Base-by-base conservation (phyloP, 2,797 vertebrate genomes). In the Gymnodraco acuticeps region DNA sequence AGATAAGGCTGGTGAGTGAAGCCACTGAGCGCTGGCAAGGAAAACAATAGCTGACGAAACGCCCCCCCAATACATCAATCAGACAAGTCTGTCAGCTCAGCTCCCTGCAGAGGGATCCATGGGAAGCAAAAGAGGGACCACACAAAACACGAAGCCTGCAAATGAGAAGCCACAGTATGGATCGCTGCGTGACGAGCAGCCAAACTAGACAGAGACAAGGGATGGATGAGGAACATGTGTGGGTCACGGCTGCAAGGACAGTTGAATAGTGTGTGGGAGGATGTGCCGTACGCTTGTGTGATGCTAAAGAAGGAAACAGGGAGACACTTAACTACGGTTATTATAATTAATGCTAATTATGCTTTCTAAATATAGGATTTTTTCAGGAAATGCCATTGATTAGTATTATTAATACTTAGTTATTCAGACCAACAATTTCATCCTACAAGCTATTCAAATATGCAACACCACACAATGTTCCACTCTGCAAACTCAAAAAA, bases 1-100 rank as follows among this genome's bases (percentile, higher is more conserved):
- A 52, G 51, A 82, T 62, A 64, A 75, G 64, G 77, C 64, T 54
- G 62, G 47, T 45, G 73, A 86, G 66, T 45, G 73, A 65, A 80
- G 70, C 77, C 78, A 67, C 1, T 38, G 67, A 87, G 87, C 20
- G 56, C 62, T 69, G 71, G 48, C 9, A 78, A 83, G 81, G 79
- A 89, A 92, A 88, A 89, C 89, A 90, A 89, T 84, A 81, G 84
- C 78, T 90, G 89, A 88, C 60, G 61, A 82, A 87, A 88, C 66
- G 51, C 70, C 66, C 77, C 77, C 73, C 77, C 67, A 80, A 82
- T 71, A 85, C 83, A 89, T 93, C 91, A 86, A 81, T 93, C 84
- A 87, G 77, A 80, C 68, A n/a, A 66, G 75, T 78, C 84, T 91
- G 87, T 90, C 90, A 88, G 82, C 75, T 67, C 64, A 43, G 73